phyloP scores from a whole-genome alignment of 2,113 vertebrate species.

The Pao palembangensis region DNA sequence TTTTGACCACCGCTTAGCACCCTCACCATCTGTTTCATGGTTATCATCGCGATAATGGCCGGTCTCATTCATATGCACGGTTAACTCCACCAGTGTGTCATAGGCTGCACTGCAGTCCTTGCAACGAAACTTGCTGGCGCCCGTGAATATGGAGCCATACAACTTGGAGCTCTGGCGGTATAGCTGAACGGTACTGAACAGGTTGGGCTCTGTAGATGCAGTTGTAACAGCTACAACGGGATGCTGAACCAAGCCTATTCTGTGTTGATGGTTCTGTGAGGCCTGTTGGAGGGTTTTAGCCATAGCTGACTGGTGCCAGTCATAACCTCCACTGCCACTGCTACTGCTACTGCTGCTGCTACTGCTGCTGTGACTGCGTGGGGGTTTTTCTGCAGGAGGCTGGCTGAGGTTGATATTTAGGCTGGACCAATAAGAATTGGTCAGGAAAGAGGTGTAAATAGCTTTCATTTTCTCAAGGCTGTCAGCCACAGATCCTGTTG shows the following conservation, averaged over 20 bases:
- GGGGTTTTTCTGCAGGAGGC: constrained; percentile 81
- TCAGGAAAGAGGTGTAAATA: constrained; percentile 96
- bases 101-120: constrained; percentile 98
- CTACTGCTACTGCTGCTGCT: constrained; percentile 95
- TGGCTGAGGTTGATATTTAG: constrained; percentile 90
- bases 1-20: constrained; percentile 96
- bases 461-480: constrained; percentile 99
- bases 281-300: constrained; percentile 95
- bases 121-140: constrained; percentile 98
- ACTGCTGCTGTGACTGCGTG: constrained; percentile 82
- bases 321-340: constrained; percentile 92
- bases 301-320: constrained; percentile 98
- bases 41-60: constrained; percentile 98
- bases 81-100: constrained; percentile 94
- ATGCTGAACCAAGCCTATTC: constrained; percentile 54
- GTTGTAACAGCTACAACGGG: constrained; percentile 47
- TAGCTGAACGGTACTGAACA: constrained; percentile 97
- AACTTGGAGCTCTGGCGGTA: constrained; percentile 98
- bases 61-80: constrained; percentile 98
- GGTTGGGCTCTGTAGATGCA: constrained; percentile 80
- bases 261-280: constrained; percentile 82
- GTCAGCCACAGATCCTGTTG: constrained; percentile 77
- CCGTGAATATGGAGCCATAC: constrained; percentile 98
- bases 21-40: constrained; percentile 92
- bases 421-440: constrained; percentile 98